Evolutionary conservation across 2,888 invertebrate genomes (phyloP), one percentile per base, ranked within the genome.

Genomic region (Hypselothyrea guttata): DNA sequence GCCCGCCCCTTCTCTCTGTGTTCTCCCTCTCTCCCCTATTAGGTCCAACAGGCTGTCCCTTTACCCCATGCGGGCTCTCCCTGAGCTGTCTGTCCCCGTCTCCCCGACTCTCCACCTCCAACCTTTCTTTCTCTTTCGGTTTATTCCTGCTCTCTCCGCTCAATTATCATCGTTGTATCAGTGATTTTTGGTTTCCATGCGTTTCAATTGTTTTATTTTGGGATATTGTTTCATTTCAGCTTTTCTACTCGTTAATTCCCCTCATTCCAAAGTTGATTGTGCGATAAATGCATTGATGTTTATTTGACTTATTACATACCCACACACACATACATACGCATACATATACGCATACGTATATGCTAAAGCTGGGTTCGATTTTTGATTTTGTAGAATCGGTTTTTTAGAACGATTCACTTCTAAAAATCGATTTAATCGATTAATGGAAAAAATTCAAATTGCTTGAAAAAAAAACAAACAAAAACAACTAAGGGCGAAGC

Each of bases 151-250:
- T 13, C 27, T n/a, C 11, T 41, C 40, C 15, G 30, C 31, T 62
- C 56, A 70, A 76, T 75, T 75, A 73, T 72, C 53, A 59, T 71
- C 49, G 48, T 63, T 56, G 57, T 27, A 48, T 54, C 63, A 47
- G 53, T 45, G 68, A 68, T 68, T 68, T 62, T 42, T 35, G 35
- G 33, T 63, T 58, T 54, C 41, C 57, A 52, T 53, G 47, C 64
- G n/a, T 57, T 65, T 65, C 65, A 58, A 65, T 66, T 66, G 54
- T 38, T 52, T 61, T 15, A 28, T 35, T 38, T 28, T 34, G 15
- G 8, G 46, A 35, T 40, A 46, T 71, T 42, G 40, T 15, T 47
- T 40, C 38, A 38, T 42, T 66, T 37, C 45, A 9, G 2, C 11
- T 38, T 22, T 22, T n/a, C 11, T 38, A n/a, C n/a, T n/a, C 15